Evolutionary conservation across 2,888 invertebrate species (phyloP).

Genomic region (Drosophila meridiana): DNA sequence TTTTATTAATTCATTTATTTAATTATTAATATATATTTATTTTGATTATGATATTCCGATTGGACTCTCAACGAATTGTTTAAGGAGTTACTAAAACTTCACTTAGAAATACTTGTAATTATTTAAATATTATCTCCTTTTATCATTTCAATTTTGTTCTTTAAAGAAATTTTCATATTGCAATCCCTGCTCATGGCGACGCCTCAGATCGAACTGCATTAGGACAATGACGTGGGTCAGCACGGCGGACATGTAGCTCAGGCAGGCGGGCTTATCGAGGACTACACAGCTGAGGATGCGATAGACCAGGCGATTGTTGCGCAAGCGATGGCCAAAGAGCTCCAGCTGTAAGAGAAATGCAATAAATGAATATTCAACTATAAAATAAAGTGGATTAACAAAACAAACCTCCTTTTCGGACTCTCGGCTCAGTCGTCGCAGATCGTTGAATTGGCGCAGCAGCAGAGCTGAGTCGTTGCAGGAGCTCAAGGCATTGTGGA

Average conservation of each 20-base stretch:
- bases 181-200: not conserved
- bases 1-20: too few relatives aligned
- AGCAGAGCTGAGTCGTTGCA: constrained; percentile 55
- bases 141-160: not conserved
- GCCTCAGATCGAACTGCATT: constrained; percentile 69
- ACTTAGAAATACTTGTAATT: too few relatives aligned
- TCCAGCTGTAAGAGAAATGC: constrained; percentile 43
- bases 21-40: too few relatives aligned
- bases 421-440: constrained; percentile 5
- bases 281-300: constrained; percentile 43
- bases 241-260: constrained; percentile 50
- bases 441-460: constrained; percentile 53
- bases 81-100: too few relatives aligned
- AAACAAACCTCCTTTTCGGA: constrained; percentile 51
- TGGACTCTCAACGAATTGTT: too few relatives aligned
- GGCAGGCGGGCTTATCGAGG: constrained; percentile 50
- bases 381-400: not conserved
- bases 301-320: constrained; percentile 46
- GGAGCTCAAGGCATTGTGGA: constrained; percentile 46
- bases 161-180: not conserved
- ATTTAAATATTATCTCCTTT: not conserved
- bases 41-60: too few relatives aligned
- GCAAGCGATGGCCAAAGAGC: constrained; percentile 29
- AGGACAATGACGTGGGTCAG: constrained; percentile 57
- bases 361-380: not conserved